Evolutionary conservation across 1,140 invertebrate genomes (phyloP), one percentile per base, ranked within the genome.

Genomic region (Diorhabda sublineata): DNA sequence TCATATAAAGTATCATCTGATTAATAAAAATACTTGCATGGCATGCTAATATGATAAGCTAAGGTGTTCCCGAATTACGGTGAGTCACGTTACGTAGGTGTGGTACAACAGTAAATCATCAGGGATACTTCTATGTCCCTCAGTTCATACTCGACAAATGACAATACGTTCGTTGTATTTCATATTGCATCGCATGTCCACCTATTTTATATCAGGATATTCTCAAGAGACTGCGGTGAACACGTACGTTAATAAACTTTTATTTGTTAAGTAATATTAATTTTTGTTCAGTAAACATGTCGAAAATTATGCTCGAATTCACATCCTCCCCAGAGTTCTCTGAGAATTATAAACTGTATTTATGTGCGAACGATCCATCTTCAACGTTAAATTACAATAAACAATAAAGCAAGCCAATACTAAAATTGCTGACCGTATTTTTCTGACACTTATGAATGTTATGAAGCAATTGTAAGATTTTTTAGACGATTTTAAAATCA

Each of bases 1-100:
- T 52, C 47, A 52, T 52, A 52, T 52, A 52, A 52, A 52, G 47
- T 52, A 52, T 52, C 47, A 52, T 52, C 47, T 52, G 6, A 52
- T 52, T 52, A 52, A 52, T 52, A 52, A 52, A 52, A 52, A 52
- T 52, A 52, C 47, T 52, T 52, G 44, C 61, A 62, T 62, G 42
- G 61, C 61, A 62, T 62, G 61, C 45, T 62, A 11, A 62, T 62
- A 62, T 62, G 61, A 62, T 44, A 11, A 62, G 44, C 42, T 5
- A 11, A 62, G 61, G 61, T 62, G 61, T 62, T 44, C 61, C 61
- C 43, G 44, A 62, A 62, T 62, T 62, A 62, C 44, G 26, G 42
- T 45, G 8, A 62, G 61, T 62, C 61, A 62, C 61, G 61, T 62
- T 44, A 62, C 6, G 44, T 9, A 44, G 61, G 61, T 11, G 44